These are phyloP conservation scores for Augiades crinisus DNA, from an alignment of 2,888 invertebrate genomes.

Conservation along the genomic window DNA sequence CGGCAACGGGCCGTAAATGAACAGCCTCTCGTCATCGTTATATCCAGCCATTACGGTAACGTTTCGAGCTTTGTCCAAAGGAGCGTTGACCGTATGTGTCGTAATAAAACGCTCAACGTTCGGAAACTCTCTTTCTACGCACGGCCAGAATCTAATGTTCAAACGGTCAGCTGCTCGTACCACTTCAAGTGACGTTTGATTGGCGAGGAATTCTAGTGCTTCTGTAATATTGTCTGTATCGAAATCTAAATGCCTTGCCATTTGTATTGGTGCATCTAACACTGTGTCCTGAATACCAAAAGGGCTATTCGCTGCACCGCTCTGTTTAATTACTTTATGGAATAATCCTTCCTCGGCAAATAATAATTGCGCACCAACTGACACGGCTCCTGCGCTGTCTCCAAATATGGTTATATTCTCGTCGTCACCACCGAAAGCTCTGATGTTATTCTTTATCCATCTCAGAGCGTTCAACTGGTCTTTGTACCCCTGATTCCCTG, in stretches of 20 bases:
- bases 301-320: slow-evolving; percentile 41
- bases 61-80: slow-evolving; percentile 41
- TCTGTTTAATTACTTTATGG: slow-evolving; percentile 50
- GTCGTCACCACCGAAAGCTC: slow-evolving; percentile 53
- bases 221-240: slow-evolving; percentile 38
- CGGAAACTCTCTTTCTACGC: slow-evolving; percentile 49
- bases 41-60: slow-evolving; percentile 53
- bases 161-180: slow-evolving; percentile 38
- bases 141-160: slow-evolving; percentile 38
- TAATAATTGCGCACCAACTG: slow-evolving; percentile 48
- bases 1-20: slow-evolving; percentile 28
- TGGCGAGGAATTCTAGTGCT: slow-evolving; percentile 47
- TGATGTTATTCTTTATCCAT: slow-evolving; percentile 57
- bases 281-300: slow-evolving; percentile 39
- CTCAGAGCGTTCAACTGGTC: slow-evolving; percentile 52
- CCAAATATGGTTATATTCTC: slow-evolving; percentile 53
- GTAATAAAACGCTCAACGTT: slow-evolving; percentile 45
- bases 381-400: slow-evolving; percentile 51
- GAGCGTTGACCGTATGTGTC: slow-evolving; percentile 41
- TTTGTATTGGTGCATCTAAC: slow-evolving; percentile 37
- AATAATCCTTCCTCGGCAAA: slow-evolving; percentile 47
- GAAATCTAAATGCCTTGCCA: slow-evolving; percentile 46
- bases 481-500: slow-evolving; percentile 59
- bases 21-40: slow-evolving; percentile 45
- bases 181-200: slow-evolving; percentile 36